Evolutionary conservation across 2,888 invertebrate species (phyloP).

Genomic region (Apodemia mormo): DNA sequence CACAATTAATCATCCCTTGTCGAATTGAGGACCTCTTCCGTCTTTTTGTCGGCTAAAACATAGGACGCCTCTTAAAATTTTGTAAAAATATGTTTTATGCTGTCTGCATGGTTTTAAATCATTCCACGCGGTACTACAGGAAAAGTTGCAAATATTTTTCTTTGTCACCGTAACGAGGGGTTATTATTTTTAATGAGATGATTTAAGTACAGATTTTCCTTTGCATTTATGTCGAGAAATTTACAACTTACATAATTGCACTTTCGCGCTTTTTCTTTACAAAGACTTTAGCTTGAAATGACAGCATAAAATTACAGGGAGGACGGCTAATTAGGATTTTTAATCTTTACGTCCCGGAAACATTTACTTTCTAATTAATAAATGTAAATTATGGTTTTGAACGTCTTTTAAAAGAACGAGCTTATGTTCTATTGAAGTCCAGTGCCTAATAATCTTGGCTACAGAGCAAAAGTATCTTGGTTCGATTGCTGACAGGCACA

Average conservation of each 20-base stretch:
- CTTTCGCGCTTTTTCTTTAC: background rate
- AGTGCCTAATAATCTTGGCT: no score
- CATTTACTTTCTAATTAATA: background rate
- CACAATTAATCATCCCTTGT: no score
- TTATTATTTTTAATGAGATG: slow-evolving; percentile 14
- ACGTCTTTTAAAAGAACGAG: background rate
- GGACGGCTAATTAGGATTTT: background rate
- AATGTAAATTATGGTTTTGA: background rate
- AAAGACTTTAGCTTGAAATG: background rate
- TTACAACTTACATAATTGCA: slow-evolving; percentile 8
- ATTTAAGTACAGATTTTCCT: slow-evolving; percentile 16
- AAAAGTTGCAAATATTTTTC: background rate
- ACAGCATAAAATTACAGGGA: slow-evolving; percentile 3
- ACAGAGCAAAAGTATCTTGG: no score
- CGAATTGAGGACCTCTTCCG: no score
- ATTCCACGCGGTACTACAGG: background rate
- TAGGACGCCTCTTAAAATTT: no score
- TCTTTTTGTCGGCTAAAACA: no score
- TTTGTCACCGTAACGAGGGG: background rate
- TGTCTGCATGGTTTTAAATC: background rate
- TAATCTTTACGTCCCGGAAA: background rate
- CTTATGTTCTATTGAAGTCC: no score
- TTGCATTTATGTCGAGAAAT: slow-evolving; percentile 3
- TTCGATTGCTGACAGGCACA: no score
- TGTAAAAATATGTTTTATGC: background rate